Evolutionary conservation across 2,797 vertebrate species (phyloP).

Genomic region (Poecilia picta): DNA sequence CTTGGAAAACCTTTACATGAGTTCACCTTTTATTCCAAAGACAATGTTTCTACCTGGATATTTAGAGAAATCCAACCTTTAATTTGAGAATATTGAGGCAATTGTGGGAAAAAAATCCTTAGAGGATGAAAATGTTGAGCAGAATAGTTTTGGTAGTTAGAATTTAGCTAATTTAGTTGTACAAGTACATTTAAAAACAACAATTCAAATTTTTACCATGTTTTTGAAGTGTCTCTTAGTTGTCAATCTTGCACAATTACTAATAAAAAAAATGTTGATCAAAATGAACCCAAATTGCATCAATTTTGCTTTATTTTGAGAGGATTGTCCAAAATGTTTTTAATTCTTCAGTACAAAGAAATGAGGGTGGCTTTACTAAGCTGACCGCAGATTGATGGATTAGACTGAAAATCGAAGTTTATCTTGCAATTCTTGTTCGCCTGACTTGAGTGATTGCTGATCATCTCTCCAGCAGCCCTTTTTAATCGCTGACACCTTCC

Average conservation of each 20-base stretch:
- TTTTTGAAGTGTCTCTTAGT: not conserved
- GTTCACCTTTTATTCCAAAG: not conserved
- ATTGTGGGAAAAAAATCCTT: not conserved
- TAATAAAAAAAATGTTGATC: not conserved
- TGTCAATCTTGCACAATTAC: not conserved
- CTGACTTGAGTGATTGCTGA: conserved; percentile 14
- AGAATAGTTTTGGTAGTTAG: not conserved
- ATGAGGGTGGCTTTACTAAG: conserved; percentile 3
- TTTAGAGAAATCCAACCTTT: not conserved
- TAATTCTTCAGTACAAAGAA: not conserved
- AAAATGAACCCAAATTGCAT: not conserved
- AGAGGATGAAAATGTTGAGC: not conserved
- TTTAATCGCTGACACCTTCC: conserved; percentile 7
- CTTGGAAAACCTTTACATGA: not conserved
- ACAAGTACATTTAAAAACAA: not conserved
- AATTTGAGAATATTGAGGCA: not conserved
- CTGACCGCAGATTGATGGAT: conserved; percentile 14
- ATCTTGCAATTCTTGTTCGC: not conserved
- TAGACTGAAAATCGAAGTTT: conserved; percentile 21
- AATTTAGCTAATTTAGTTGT: not conserved
- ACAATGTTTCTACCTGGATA: not conserved
- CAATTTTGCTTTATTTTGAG: not conserved
- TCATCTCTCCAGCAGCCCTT: conserved; percentile 9
- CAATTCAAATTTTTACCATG: not conserved
- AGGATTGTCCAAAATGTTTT: not conserved